Base-by-base conservation (phyloP, 1,140 invertebrate species). In the Frieseomelitta varia region DNA sequence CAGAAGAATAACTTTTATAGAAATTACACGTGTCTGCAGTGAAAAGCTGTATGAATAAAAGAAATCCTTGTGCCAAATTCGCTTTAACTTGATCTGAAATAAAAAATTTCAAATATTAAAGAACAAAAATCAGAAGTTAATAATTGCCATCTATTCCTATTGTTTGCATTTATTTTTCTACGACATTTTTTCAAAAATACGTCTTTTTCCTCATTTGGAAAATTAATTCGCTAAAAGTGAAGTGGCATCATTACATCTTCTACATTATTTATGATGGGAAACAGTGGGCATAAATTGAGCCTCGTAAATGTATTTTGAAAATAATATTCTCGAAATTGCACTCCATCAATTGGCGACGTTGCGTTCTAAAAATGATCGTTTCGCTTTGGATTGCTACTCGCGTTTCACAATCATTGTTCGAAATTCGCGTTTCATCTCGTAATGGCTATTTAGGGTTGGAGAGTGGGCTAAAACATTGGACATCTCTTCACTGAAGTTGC, bases 381-480 rank as follows among this genome's bases (percentile, higher is more conserved):
- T 68, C 19, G 12, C 34, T 19, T 3, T 19, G 19, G 2, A 11
- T 4, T 30, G 21, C 11, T 24, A n/a, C 21, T 39, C 2, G 4
- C 12, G 47, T 39, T n/a, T 69, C 6, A 12, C 21, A 47, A 21
- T 6, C 1, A 14, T 2, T 47, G 34, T 47, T 24, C n/a, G n/a
- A 69, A 69, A 69, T 69, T 47, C 47, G 21, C 39, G 21, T 47
- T 47, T 69, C 24, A 69, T 69, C 24, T 24, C 4, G 21, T 1
- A n/a, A 47, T 39, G 11, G 12, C 12, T 69, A 47, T 39, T 69
- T 47, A 47, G 14, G 68, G 4, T 24, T n/a, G 39, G 0, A 51
- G 19, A 55, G 27, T 30, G 51, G 39, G 47, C 51, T 69, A 27
- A 73, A 73, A 55, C 53, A 27, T 73, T 55, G 72, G 72, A 73